phyloP scores from a whole-genome alignment of 2,797 vertebrate genomes.

The Pseudomugil gertrudae region DNA sequence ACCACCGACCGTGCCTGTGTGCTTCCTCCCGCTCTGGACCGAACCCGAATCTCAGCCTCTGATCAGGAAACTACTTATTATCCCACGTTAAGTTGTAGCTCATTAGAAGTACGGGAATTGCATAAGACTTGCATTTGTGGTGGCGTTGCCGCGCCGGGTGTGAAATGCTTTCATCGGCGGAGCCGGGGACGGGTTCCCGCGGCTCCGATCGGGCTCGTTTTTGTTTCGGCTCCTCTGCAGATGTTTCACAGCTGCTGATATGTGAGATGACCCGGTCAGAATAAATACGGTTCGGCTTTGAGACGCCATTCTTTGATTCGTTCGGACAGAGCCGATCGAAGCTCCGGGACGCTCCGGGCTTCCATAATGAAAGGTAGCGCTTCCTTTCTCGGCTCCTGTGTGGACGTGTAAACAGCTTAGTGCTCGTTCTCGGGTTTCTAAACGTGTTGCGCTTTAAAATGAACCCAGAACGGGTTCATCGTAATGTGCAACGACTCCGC shows the following conservation, averaged over 20 bases:
- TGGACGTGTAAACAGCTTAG: not conserved
- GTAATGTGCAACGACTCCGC: not conserved
- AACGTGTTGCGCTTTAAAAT: no score
- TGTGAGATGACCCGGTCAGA: not conserved
- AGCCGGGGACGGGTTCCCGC: constrained; percentile 13
- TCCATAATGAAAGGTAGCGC: no score
- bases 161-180: constrained; percentile 31
- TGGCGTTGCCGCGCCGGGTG: constrained; percentile 2
- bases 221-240: constrained; percentile 1
- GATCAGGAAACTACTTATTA: constrained; percentile 24
- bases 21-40: no score
- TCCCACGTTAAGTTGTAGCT: no score
- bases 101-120: constrained; percentile 60
- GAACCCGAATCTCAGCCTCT: constrained; percentile 15
- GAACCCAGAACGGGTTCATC: not conserved
- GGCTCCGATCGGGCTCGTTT: not conserved
- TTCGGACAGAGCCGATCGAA: not conserved
- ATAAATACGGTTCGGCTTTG: not conserved
- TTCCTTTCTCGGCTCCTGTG: no score
- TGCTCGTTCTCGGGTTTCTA: no score
- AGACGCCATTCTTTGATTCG: constrained; percentile 41
- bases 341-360: no score
- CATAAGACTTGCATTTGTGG: constrained; percentile 58
- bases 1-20: no score
- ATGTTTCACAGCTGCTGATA: no score